Evolutionary conservation across 2,113 vertebrate species (phyloP).

Genomic region (Talpa occidentalis): DNA sequence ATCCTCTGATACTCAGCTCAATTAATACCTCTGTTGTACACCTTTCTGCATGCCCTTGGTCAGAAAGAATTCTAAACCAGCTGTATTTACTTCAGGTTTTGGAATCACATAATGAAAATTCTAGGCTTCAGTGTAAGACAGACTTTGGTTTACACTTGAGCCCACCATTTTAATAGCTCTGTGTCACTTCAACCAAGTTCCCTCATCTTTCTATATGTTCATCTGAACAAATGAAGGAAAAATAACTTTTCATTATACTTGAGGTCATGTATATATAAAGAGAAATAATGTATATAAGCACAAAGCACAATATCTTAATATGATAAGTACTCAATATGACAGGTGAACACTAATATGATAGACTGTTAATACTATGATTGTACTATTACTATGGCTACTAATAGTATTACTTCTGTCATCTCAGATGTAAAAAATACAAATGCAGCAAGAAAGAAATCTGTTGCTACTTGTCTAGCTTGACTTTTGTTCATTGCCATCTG

Average conservation of each 20-base stretch:
- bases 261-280: background rate
- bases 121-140: background rate
- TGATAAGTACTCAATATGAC: background rate
- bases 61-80: background rate
- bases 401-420: background rate
- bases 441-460: background rate
- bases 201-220: background rate
- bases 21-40: background rate
- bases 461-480: background rate
- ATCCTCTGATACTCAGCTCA: background rate
- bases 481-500: background rate
- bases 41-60: background rate
- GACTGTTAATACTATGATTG: background rate
- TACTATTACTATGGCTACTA: background rate
- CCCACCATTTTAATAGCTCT: background rate
- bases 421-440: background rate
- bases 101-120: background rate
- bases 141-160: background rate
- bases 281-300: background rate
- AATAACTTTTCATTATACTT: background rate
- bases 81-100: background rate
- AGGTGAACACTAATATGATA: background rate
- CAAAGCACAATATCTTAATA: background rate
- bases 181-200: background rate
- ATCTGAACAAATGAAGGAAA: background rate